Base-by-base conservation (phyloP, 2,797 vertebrate genomes). In the Pangasius larnaudii region DNA sequence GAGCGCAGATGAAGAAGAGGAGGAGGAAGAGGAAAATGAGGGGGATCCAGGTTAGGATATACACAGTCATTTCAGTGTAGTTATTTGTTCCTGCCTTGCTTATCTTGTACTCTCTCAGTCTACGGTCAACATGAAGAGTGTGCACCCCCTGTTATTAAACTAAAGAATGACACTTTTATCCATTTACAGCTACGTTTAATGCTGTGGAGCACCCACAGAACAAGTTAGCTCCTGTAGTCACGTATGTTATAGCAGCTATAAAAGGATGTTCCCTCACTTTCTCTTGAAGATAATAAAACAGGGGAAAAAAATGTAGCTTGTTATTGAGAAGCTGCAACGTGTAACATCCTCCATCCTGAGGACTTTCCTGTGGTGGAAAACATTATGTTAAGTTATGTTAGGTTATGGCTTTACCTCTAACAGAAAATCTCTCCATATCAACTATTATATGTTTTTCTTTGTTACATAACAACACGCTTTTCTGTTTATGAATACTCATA, bases 1-100 rank as follows among this genome's bases (percentile, higher is more conserved):
- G 56, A 90, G 83, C 77, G 85, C 88, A 2, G 89, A 90, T 72
- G 91, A 89, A 59, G 89, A 90, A 56, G 91, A 89, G 24, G 84
- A 72, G 6, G 80, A 82, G 3, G 74, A 89, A 30, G 89, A 85
- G 42, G 56, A 88, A 59, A 78, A 36, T 58, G 14, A 67, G 7
- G 33, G n/a, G 18, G 56, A 58, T 33, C 63, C 85, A 90, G 91
- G 91, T 90, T 13, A 5, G 63, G 49, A 58, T 77, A n/a, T 63
- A 9, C 11, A 13, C 18, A 5, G 14, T 51, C n/a, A 78, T 82
- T n/a, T 71, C 36, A n/a, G 1, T 42, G 13, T 5, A 36, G 39
- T 46, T 74, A 9, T 42, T 56, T 74, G 49, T 53, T 74, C 39
- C 22, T 42, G 42, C 27, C 7, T 77, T 77, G 24, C 11, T 51